phyloP scores from a whole-genome alignment of 2,888 invertebrate species.

The Endotricha flammealis region DNA sequence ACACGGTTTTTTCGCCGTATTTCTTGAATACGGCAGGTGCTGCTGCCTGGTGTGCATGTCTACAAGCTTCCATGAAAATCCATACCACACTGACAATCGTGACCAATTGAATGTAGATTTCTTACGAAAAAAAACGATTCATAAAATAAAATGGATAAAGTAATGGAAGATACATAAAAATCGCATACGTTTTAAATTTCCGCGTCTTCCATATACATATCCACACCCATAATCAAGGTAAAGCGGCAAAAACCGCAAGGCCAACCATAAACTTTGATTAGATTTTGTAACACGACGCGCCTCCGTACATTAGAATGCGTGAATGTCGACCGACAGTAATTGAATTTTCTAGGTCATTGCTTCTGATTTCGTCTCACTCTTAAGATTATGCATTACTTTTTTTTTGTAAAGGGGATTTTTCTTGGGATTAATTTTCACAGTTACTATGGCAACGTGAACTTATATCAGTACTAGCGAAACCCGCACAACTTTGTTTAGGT shows the following conservation, averaged over 20 bases:
- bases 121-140: no score
- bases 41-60: no score
- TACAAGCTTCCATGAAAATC: no score
- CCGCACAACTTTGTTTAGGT: no score
- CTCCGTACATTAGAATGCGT: constrained; percentile 68
- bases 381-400: constrained; percentile 39
- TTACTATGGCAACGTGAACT: not conserved
- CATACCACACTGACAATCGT: no score
- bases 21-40: no score
- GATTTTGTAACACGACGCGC: constrained; percentile 44
- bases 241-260: constrained; percentile 63
- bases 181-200: no score
- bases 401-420: constrained; percentile 5
- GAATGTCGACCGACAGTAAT: constrained; percentile 62
- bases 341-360: constrained; percentile 75
- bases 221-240: constrained; percentile 39
- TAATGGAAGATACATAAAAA: no score
- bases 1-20: no score
- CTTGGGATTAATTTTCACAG: constrained; percentile 1
- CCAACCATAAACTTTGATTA: constrained; percentile 75
- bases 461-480: no score
- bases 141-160: no score
- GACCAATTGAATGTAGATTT: no score
- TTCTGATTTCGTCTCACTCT: constrained; percentile 44
- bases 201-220: constrained; percentile 24